These are phyloP conservation scores for Gobiocypris rarus DNA, from an alignment of 2,113 vertebrate species.

Conservation along the genomic window DNA sequence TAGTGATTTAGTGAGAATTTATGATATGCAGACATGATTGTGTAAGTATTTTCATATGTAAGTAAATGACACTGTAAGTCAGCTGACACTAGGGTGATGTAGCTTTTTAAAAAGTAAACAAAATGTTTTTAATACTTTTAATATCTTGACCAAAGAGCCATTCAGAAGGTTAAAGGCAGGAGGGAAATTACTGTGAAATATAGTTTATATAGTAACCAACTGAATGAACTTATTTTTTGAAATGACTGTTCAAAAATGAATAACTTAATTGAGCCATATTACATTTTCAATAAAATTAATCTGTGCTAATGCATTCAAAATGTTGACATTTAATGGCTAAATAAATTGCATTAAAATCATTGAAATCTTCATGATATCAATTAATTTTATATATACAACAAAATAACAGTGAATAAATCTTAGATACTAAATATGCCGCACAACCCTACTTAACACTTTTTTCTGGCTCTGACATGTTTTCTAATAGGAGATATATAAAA, in stretches of 20 bases:
- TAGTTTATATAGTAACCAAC: not conserved
- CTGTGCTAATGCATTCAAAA: not conserved
- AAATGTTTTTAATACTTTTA: too few species aligned
- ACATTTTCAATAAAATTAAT: not conserved
- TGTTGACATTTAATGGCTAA: not conserved
- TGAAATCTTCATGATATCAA: not conserved
- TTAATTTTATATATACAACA: not conserved
- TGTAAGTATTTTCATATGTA: conserved; percentile 7
- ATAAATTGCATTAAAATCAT: not conserved
- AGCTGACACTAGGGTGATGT: not conserved
- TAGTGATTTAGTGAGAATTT: not conserved
- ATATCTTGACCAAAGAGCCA: not conserved
- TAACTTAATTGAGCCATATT: not conserved
- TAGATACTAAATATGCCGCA: not conserved
- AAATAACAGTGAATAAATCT: not conserved
- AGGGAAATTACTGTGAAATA: not conserved
- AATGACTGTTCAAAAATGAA: not conserved
- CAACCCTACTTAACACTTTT: not conserved
- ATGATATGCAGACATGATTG: not conserved
- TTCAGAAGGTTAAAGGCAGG: not conserved
- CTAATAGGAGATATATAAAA: not conserved
- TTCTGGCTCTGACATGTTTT: not conserved
- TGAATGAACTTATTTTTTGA: too few species aligned
- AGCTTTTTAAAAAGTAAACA: too few species aligned
- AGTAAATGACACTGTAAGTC: not conserved